Evolutionary conservation across 1,140 invertebrate species (phyloP).

Genomic region (Heliconius himera): DNA sequence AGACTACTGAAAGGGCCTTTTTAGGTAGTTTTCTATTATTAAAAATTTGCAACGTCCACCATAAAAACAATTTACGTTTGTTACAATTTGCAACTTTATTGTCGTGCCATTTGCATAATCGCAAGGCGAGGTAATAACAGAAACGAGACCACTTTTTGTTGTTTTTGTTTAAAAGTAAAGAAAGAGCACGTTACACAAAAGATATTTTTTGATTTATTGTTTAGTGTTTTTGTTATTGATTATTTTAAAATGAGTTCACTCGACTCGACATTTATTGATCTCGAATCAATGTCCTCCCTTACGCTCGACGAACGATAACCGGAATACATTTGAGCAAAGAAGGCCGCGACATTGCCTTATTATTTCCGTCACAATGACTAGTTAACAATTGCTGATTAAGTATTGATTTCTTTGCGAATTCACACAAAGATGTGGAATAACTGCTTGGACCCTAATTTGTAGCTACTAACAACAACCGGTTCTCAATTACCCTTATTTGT

Average conservation of each 20-base stretch:
- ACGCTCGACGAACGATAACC: conserved; percentile 54
- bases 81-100: conserved; percentile 76
- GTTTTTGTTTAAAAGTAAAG: conserved; percentile 65
- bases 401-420: conserved; percentile 65
- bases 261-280: conserved; percentile 59
- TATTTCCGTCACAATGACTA: conserved; percentile 69
- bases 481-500: conserved; percentile 62
- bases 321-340: conserved; percentile 57
- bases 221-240: conserved; percentile 52
- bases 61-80: conserved; percentile 69
- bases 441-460: conserved; percentile 62
- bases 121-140: conserved; percentile 65
- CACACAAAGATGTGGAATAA: conserved; percentile 53
- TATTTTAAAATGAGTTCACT: conserved; percentile 54
- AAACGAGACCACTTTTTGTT: conserved; percentile 69
- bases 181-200: conserved; percentile 73
- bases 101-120: conserved; percentile 78
- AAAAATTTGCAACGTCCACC: conserved; percentile 59
- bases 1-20: conserved; percentile 59
- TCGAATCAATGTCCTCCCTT: conserved; percentile 55
- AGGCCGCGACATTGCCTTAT: conserved; percentile 73
- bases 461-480: conserved; percentile 53
- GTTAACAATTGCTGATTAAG: conserved; percentile 70
- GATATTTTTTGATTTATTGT: conserved; percentile 76
- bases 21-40: conserved; percentile 71